These are phyloP conservation scores for Bungarus multicinctus DNA, from an alignment of 2,113 vertebrate genomes.

Conservation along the genomic window DNA sequence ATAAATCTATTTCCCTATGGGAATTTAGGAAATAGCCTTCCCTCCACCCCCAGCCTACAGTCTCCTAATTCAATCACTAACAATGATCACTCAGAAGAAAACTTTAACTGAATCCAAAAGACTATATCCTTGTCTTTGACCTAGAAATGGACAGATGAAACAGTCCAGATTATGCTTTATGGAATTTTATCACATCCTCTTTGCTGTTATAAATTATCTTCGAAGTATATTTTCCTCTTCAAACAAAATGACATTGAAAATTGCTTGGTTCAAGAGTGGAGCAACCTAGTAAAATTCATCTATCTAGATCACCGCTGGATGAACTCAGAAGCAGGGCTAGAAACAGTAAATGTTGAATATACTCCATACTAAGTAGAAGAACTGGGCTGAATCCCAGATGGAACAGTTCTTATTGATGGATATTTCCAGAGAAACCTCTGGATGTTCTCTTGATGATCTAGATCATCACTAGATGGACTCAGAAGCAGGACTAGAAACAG, in stretches of 20 bases:
- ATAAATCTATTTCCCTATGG: not conserved
- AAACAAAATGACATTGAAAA: not conserved
- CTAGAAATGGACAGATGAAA: not conserved
- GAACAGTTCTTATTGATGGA: too few relatives aligned
- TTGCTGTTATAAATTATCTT: not conserved
- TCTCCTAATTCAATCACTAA: not conserved
- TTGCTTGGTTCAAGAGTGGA: not conserved
- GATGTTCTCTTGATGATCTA: not conserved
- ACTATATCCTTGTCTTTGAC: not conserved
- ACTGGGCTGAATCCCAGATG: too few relatives aligned
- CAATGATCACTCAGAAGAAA: not conserved
- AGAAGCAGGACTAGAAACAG: not conserved
- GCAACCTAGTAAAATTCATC: not conserved
- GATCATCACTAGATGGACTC: not conserved
- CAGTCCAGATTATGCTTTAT: not conserved
- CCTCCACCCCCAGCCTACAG: not conserved
- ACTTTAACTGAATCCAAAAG: not conserved
- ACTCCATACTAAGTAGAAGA: not conserved
- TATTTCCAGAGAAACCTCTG: too few relatives aligned
- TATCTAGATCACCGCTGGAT: not conserved
- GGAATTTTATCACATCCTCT: not conserved
- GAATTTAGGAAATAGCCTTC: not conserved
- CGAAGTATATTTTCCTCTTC: not conserved
- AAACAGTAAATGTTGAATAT: not conserved
- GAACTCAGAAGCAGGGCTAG: not conserved